phyloP scores from a whole-genome alignment of 2,888 invertebrate genomes.

The Pediacus dermestoides region DNA sequence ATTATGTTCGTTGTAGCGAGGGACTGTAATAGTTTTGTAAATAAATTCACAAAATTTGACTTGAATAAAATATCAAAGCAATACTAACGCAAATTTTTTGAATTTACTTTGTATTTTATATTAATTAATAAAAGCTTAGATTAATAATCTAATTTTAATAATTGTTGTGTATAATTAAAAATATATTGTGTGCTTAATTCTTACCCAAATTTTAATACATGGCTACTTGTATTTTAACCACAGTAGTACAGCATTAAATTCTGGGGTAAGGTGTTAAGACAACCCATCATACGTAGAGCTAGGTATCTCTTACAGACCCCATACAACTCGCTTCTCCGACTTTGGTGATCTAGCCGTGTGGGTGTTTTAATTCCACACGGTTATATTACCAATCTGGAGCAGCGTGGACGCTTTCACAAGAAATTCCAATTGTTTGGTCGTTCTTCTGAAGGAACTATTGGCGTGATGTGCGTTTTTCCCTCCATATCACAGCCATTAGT shows the following conservation, averaged over 20 bases:
- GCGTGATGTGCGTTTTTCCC: constrained; percentile 40
- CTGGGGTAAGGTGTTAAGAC: constrained; percentile 35
- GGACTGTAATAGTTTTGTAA: constrained; percentile 15
- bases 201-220: constrained; percentile 37
- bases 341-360: constrained; percentile 52
- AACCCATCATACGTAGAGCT: constrained; percentile 3
- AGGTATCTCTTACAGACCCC: constrained; percentile 2
- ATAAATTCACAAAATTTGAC: constrained; percentile 7
- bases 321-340: constrained; percentile 25
- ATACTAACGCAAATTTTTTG: not conserved
- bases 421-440: constrained; percentile 15
- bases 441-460: constrained; percentile 44
- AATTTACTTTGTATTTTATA: constrained; percentile 14
- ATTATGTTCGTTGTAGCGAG: constrained; percentile 11
- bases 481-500: constrained; percentile 51
- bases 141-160: not conserved
- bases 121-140: no score
- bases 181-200: constrained; percentile 25
- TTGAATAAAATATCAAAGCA: not conserved
- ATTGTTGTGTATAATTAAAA: not conserved
- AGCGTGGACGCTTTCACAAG: not conserved
- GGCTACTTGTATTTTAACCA: constrained; percentile 27
- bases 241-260: constrained; percentile 46
- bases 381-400: constrained; percentile 38
- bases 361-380: constrained; percentile 37